Evolutionary conservation across 2,888 invertebrate species (phyloP), one percentile per base, ranked within the genome.

Genomic region (Lingula anatina): DNA sequence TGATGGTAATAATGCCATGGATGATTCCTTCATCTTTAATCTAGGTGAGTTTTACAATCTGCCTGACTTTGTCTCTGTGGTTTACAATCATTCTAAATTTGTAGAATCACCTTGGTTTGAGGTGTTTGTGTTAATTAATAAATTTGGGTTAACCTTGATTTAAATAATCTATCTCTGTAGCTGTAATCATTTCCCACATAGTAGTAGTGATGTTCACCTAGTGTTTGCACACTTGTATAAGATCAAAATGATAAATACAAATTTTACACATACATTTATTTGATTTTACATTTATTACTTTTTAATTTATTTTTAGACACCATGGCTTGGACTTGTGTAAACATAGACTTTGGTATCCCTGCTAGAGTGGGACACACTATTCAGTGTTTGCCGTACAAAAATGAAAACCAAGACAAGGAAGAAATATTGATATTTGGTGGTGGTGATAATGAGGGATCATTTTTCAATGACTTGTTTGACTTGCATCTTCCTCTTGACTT

Each of bases 371-470:
- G 74, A 20, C 74, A 73, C 54, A 57, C 65, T 15, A 61, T 66
- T 4, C 39, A 72, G 40, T 70, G 71, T 55, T 62, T 73, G 51
- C 69, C 70, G 2, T 71, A 70, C 60, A 62, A 61, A 44, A 66
- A 70, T 55, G 67, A 68, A 44, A 68, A 69, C 47, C 59, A 66
- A 37, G 64, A 70, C 27, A 59, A 68, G 31, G 73, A 73, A 51
- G 70, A 73, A 43, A 60, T 75, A 2, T 54, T 73, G 23, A 60
- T 73, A 40, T 75, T 75, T 61, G 75, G 73, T 0, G 75, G 75
- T 7, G 75, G 73, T 4, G 72, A 75, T 56, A 75, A 75, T 56
- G 75, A 75, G 40, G 73, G 71, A 1, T 57, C 56, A 2, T 75
- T 69, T 46, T 73, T 64, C 57, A 54, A 59, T 25, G 72, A 74